These are phyloP conservation scores for Turritopsis rubra DNA, from an alignment of 30 jellyfish, hydroid and myxozoan species.

Conservation along the genomic window DNA sequence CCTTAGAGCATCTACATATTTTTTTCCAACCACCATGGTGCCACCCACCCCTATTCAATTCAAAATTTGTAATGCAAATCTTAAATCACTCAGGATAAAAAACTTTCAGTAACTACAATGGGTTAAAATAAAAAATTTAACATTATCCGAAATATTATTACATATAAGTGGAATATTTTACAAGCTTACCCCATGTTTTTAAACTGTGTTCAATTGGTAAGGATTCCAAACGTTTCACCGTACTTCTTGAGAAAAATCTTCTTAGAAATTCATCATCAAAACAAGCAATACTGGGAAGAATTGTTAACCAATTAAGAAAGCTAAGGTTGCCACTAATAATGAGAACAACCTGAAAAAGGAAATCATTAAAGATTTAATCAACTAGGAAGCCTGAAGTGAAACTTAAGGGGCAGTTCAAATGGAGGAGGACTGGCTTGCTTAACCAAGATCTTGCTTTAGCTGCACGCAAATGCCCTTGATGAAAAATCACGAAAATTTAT, in stretches of 20 bases:
- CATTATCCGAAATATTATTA: neutral
- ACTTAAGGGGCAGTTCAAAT: neutral
- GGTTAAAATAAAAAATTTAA: no score
- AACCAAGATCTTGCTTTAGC: no score
- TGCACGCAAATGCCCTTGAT: no score
- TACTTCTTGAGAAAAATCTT: slow-evolving; percentile 34
- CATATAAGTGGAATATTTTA: neutral
- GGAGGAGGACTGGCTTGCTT: no score
- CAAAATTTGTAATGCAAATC: no score
- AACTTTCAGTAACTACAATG: no score
- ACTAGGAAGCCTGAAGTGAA: neutral
- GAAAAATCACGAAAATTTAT: no score
- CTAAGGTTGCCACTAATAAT: slow-evolving; percentile 67
- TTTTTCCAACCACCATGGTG: no score
- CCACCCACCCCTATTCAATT: no score
- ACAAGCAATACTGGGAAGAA: slow-evolving; percentile 58
- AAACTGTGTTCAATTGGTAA: neutral
- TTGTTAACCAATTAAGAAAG: slow-evolving; percentile 62
- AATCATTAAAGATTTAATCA: neutral
- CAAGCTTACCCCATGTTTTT: neutral
- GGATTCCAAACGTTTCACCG: slow-evolving; percentile 13
- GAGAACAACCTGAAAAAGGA: slow-evolving; percentile 34
- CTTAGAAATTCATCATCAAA: slow-evolving; percentile 47
- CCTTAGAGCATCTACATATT: no score
- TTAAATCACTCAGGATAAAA: no score